phyloP scores from a whole-genome alignment of 1,140 invertebrate species.

The Aphis craccivora region DNA sequence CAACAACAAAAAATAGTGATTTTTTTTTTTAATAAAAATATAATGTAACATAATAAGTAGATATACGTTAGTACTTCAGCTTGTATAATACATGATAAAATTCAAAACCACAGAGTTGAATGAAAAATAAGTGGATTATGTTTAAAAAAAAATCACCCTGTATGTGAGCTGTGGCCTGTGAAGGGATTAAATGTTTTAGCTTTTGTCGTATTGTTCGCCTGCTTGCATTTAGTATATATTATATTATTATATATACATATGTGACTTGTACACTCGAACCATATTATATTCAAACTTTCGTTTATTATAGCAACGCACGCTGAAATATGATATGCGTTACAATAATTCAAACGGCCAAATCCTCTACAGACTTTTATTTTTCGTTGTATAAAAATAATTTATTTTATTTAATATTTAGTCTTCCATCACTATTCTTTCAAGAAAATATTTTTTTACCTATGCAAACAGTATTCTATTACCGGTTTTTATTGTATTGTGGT shows the following conservation, averaged over 20 bases:
- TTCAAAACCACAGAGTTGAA: background rate
- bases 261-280: background rate
- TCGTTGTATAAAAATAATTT: background rate
- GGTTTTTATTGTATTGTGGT: background rate
- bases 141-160: background rate
- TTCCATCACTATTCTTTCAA: background rate
- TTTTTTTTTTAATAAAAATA: background rate
- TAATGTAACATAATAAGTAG: background rate
- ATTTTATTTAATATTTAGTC: background rate
- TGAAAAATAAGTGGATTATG: background rate
- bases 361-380: background rate
- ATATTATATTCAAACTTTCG: background rate
- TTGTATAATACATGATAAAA: background rate
- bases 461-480: background rate
- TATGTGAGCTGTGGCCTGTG: background rate
- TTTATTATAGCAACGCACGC: background rate
- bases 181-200: constrained; percentile 20
- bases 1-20: background rate
- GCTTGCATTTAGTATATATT: background rate
- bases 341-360: background rate
- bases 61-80: background rate
- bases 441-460: background rate
- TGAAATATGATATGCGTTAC: background rate
- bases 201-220: background rate
- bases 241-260: background rate